Percentiles rank a stretch among this genome's conserved stretches.
These are phyloP conservation scores for Psettodes erumei DNA, from an alignment of 2,113 vertebrate species.

Conservation along the genomic window DNA sequence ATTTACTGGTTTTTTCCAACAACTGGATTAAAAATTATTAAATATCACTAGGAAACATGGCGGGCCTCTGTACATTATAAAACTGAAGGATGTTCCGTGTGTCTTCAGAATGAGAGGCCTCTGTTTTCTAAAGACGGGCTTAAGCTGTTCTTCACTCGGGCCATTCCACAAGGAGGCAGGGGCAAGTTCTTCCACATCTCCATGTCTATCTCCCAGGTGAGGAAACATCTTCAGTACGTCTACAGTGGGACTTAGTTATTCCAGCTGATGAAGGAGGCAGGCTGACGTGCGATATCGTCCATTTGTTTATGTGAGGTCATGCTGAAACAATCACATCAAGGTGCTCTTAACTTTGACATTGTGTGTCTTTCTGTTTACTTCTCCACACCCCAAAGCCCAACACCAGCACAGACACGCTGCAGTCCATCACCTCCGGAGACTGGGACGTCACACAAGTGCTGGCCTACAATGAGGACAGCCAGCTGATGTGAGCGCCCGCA, in stretches of 20 bases:
- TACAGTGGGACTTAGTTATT: too few species aligned
- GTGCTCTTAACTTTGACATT: neutral
- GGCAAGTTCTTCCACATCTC: slow-evolving; percentile 96
- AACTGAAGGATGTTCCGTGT: too few species aligned
- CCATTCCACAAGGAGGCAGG: slow-evolving; percentile 91
- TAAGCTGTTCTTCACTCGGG: slow-evolving; percentile 93
- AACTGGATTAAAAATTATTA: too few species aligned
- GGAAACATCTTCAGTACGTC: too few species aligned
- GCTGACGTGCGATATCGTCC: too few species aligned
- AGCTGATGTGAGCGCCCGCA: slow-evolving; percentile 88
- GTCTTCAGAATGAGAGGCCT: slow-evolving; percentile 90
- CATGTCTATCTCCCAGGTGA: slow-evolving; percentile 93
- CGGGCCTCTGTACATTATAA: too few species aligned
- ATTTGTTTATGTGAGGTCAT: too few species aligned
- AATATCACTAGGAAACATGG: too few species aligned
- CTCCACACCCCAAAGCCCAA: slow-evolving; percentile 84
- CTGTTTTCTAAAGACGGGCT: slow-evolving; percentile 92
- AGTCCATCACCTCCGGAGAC: slow-evolving; percentile 94
- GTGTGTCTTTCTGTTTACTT: neutral
- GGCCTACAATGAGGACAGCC: slow-evolving; percentile 91
- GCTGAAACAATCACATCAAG: too few species aligned
- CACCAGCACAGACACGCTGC: slow-evolving; percentile 91
- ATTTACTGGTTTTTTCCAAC: too few species aligned
- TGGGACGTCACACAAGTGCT: slow-evolving; percentile 96
- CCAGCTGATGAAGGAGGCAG: too few species aligned